Conservation (phyloP, 2,113 vertebrate species). For the Astatoreochromis straeleni region DNA sequence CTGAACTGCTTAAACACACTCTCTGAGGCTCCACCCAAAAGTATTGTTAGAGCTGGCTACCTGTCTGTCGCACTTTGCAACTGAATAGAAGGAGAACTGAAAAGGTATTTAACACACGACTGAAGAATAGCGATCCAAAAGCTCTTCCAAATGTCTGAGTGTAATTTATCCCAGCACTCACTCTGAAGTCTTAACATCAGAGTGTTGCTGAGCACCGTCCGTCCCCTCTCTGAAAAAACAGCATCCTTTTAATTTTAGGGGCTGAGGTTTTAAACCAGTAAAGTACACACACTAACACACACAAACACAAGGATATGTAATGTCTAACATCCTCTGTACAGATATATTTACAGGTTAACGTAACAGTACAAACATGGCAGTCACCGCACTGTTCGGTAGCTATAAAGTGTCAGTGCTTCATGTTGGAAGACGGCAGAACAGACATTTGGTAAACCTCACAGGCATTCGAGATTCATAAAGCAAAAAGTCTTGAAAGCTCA, state of each 20-base stretch:
- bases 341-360: neutral
- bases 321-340: neutral
- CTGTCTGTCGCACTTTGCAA: neutral
- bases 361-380: neutral
- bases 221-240: slow-evolving; percentile 1
- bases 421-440: neutral
- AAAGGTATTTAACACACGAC: neutral
- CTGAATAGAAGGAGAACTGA: neutral
- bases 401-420: neutral
- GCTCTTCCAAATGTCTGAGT: neutral
- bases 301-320: neutral
- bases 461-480: neutral
- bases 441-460: neutral
- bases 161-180: slow-evolving; percentile 25
- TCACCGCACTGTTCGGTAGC: neutral
- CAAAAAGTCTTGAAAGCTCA: neutral
- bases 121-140: slow-evolving; percentile 6
- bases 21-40: neutral
- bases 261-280: slow-evolving; percentile 6
- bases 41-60: neutral
- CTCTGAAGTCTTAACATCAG: slow-evolving; percentile 21
- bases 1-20: neutral
- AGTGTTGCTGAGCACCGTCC: neutral
- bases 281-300: neutral
- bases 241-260: slow-evolving; percentile 42